These are phyloP conservation scores for Istiophorus platypterus DNA, from an alignment of 2,113 vertebrate genomes.

Conservation along the genomic window DNA sequence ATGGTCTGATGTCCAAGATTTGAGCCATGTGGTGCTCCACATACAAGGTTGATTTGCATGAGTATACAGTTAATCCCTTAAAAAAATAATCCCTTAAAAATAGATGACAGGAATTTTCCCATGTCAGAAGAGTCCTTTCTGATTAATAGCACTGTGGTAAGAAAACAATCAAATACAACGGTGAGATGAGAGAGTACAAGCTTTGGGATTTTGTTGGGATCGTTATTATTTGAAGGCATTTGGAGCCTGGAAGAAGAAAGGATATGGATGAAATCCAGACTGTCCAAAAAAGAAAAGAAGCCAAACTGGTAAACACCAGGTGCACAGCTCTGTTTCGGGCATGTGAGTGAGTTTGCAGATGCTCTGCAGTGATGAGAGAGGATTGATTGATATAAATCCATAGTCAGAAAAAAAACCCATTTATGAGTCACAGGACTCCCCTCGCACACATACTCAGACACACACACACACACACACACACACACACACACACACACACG, in stretches of 20 bases:
- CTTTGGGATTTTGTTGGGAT: not conserved
- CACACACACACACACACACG: conserved; percentile 4
- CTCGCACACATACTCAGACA: conserved; percentile 20
- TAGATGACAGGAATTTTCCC: no score
- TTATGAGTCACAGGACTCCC: conserved; percentile 59
- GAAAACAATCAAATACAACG: not conserved
- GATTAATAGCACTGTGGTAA: not conserved
- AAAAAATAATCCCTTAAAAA: no score
- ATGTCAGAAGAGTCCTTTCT: no score
- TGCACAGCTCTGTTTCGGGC: conserved; percentile 3
- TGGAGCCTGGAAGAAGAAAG: not conserved
- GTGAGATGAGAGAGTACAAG: not conserved
- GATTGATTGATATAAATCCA: conserved; percentile 36
- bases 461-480: conserved; percentile 16
- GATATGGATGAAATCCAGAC: not conserved
- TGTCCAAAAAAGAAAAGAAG: not conserved
- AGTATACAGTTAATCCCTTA: no score
- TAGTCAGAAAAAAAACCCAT: conserved; percentile 15
- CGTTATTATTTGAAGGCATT: conserved; percentile 11
- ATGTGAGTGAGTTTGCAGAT: not conserved
- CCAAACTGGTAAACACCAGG: not conserved
- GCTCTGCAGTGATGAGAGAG: conserved; percentile 8
- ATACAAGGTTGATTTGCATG: no score
- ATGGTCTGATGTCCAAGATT: no score
- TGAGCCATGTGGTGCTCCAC: no score